Conservation (phyloP, 1,140 invertebrate species). For the Eurosta solidaginis region DNA sequence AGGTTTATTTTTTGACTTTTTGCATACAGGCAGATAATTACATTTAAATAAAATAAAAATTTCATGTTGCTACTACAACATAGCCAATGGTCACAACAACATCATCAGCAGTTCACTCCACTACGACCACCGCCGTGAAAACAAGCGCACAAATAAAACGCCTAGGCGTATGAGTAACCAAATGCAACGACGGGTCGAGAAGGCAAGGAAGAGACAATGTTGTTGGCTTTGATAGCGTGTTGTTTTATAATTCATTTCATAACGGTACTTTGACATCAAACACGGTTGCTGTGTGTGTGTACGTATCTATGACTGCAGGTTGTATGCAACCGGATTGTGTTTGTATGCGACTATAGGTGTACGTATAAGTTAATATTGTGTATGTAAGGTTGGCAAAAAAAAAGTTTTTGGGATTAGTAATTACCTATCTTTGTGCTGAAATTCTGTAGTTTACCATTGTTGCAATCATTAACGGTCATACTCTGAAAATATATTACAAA, state of each 20-base stretch:
- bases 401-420: not conserved
- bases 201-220: not conserved
- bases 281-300: not conserved
- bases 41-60: slow-evolving; percentile 42
- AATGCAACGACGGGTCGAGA: not conserved
- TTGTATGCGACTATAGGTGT: not conserved
- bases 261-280: slow-evolving; percentile 12
- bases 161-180: slow-evolving; percentile 10
- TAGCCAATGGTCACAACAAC: slow-evolving; percentile 1
- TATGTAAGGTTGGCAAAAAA: too few relatives aligned
- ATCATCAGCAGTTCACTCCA: not conserved
- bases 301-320: not conserved
- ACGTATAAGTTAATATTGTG: not conserved
- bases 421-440: not conserved
- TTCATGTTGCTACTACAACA: slow-evolving; percentile 35
- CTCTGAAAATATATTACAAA: slow-evolving; percentile 11
- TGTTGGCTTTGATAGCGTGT: slow-evolving; percentile 17
- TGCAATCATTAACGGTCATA: not conserved
- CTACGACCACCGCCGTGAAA: not conserved
- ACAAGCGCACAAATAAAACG: not conserved
- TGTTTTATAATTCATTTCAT: slow-evolving; percentile 30
- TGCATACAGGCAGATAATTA: slow-evolving; percentile 38
- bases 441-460: not conserved
- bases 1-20: slow-evolving; percentile 32
- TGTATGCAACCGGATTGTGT: not conserved